phyloP scores from a whole-genome alignment of 2,113 vertebrate genomes.

The Mus pahari region DNA sequence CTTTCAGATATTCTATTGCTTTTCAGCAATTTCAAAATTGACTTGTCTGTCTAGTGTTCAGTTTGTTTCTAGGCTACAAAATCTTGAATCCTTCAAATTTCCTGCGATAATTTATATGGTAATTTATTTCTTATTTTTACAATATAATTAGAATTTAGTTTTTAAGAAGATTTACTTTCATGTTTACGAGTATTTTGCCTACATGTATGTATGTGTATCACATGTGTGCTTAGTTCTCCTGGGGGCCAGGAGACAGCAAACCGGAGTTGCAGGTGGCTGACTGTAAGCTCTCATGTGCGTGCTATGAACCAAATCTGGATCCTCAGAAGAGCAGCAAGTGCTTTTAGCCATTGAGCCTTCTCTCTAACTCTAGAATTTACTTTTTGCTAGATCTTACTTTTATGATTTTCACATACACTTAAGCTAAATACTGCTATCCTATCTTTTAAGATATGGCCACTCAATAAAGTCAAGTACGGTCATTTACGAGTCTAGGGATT shows the following conservation, averaged over 20 bases:
- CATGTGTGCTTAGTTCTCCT: not conserved
- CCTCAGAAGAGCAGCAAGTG: not conserved
- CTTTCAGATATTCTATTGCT: constrained; percentile 54
- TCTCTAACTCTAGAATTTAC: not conserved
- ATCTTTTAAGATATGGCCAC: not conserved
- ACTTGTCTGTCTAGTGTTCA: not conserved
- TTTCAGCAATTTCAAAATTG: constrained; percentile 40
- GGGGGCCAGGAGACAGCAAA: not conserved
- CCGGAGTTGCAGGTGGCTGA: too few relatives aligned
- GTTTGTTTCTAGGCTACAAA: not conserved
- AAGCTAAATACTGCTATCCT: not conserved
- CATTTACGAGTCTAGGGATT: not conserved
- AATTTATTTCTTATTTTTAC: not conserved
- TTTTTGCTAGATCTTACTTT: not conserved
- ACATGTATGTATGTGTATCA: not conserved
- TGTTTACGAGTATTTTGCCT: not conserved
- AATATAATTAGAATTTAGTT: not conserved
- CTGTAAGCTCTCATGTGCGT: not conserved
- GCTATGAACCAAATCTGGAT: not conserved
- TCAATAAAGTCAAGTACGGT: not conserved
- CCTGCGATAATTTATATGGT: not conserved
- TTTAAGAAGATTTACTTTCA: not conserved
- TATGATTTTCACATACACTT: not conserved
- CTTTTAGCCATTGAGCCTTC: not conserved
- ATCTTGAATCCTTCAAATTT: constrained; percentile 15